A percentile compares a stretch with the other conserved stretches of the same genome.
phyloP scores from a whole-genome alignment of 2,888 invertebrate species.

The Drosophila pseudotakahashii region DNA sequence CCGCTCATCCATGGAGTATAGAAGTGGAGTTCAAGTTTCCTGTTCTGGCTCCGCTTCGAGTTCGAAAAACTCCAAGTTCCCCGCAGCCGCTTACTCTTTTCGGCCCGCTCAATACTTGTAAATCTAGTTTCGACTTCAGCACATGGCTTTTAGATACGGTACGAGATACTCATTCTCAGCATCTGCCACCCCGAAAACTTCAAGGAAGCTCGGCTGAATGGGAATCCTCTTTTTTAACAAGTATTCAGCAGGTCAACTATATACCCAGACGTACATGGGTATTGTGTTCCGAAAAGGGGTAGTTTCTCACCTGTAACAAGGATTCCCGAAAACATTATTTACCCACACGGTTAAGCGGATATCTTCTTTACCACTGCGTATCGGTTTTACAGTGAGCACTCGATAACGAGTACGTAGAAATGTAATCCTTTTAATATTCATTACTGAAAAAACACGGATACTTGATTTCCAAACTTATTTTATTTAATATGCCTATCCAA shows the following conservation, averaged over 20 bases:
- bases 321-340: constrained; percentile 14
- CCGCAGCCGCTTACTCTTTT: constrained; percentile 14
- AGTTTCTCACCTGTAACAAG: constrained; percentile 25
- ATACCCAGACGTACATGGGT: not conserved
- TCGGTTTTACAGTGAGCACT: constrained; percentile 21
- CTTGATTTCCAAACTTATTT: too few species aligned
- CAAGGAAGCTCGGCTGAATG: constrained; percentile 36
- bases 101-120: constrained; percentile 70
- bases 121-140: constrained; percentile 66
- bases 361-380: constrained; percentile 8
- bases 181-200: constrained; percentile 31
- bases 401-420: not conserved
- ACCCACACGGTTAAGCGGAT: constrained; percentile 1
- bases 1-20: not conserved
- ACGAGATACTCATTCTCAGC: constrained; percentile 24
- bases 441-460: too few species aligned
- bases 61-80: constrained; percentile 10
- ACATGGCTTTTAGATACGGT: constrained; percentile 16
- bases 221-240: constrained; percentile 14
- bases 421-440: not conserved
- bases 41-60: constrained; percentile 58
- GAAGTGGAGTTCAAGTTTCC: constrained; percentile 68
- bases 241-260: constrained; percentile 24
- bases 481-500: too few species aligned
- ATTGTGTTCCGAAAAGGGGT: constrained; percentile 22